These are phyloP conservation scores for Lutjanus argentimaculatus DNA, from an alignment of 2,797 vertebrate species.

Conservation along the genomic window DNA sequence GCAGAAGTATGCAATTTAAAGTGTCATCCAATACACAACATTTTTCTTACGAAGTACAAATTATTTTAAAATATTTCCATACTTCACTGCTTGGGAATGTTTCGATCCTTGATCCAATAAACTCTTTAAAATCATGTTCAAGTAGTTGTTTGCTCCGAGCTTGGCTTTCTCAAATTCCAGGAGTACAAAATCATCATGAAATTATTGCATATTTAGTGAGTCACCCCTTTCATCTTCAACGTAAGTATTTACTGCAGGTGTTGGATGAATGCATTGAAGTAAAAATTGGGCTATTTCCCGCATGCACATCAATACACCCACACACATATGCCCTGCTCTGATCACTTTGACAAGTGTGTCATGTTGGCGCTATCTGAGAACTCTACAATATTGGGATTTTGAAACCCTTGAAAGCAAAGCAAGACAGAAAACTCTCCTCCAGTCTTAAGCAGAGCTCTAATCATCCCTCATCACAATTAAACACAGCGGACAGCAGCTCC, in stretches of 20 bases:
- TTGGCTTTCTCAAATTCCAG: slow-evolving; percentile 18
- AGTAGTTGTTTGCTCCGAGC: slow-evolving; percentile 49
- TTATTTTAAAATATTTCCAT: slow-evolving; percentile 41
- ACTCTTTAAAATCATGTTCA: slow-evolving; percentile 29
- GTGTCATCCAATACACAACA: neutral
- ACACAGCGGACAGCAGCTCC: slow-evolving; percentile 67
- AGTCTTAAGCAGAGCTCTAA: slow-evolving; percentile 61
- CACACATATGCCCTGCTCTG: slow-evolving; percentile 77
- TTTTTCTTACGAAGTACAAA: slow-evolving; percentile 11
- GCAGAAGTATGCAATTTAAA: slow-evolving; percentile 1
- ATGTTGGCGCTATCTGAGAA: slow-evolving; percentile 65
- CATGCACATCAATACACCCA: slow-evolving; percentile 73
- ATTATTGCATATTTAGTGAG: slow-evolving; percentile 65
- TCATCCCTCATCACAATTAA: slow-evolving; percentile 75
- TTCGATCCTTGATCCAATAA: slow-evolving; percentile 35
- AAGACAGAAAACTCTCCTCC: slow-evolving; percentile 52
- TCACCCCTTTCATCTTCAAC: slow-evolving; percentile 59
- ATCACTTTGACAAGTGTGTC: slow-evolving; percentile 78
- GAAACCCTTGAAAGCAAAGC: slow-evolving; percentile 56
- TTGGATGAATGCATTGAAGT: slow-evolving; percentile 72
- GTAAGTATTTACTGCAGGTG: slow-evolving; percentile 77
- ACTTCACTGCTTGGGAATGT: slow-evolving; percentile 27
- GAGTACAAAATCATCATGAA: slow-evolving; percentile 58
- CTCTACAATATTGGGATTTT: slow-evolving; percentile 70
- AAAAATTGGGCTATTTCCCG: slow-evolving; percentile 73